Evolutionary conservation across 23 tunicate species (phyloP).

Genomic region (Botrylloides violaceus): DNA sequence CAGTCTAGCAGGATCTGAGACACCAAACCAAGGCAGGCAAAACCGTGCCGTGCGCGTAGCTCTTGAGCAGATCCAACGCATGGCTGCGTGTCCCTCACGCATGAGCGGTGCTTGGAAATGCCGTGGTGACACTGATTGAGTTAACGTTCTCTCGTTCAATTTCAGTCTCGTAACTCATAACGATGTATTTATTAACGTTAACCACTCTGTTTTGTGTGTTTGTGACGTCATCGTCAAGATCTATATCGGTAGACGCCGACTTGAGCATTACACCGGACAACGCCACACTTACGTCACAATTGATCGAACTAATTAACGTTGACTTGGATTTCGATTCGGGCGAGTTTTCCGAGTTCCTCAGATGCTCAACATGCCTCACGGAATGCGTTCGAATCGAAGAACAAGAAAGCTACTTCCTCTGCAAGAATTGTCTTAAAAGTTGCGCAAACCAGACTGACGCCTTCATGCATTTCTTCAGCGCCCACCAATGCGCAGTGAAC

Average conservation of each 20-base stretch:
- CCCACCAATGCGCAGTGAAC: conserved; percentile 10
- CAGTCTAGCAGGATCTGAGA: too few species aligned
- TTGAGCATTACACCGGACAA: not conserved
- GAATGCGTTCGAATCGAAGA: conserved; percentile 7
- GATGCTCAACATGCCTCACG: conserved; percentile 7
- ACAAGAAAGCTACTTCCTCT: conserved; percentile 5
- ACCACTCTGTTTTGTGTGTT: not conserved
- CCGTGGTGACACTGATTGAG: too few species aligned
- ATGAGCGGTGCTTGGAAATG: too few species aligned
- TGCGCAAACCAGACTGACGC: conserved; percentile 15
- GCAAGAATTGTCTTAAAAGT: not conserved
- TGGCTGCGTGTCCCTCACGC: too few species aligned
- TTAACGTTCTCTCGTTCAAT: too few species aligned
- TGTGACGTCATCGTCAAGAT: not conserved
- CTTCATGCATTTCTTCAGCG: conserved; percentile 13
- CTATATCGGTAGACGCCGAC: not conserved
- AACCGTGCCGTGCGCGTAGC: too few species aligned
- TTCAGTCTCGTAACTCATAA: not conserved
- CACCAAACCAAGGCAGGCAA: too few species aligned
- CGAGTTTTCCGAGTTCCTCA: conserved; percentile 2
- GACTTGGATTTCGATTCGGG: not conserved
- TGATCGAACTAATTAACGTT: not conserved
- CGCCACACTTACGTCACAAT: not conserved
- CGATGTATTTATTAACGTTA: not conserved
- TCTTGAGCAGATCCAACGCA: too few species aligned